These are phyloP conservation scores for Gila orcuttii DNA, from an alignment of 2,113 vertebrate genomes.

Conservation along the genomic window DNA sequence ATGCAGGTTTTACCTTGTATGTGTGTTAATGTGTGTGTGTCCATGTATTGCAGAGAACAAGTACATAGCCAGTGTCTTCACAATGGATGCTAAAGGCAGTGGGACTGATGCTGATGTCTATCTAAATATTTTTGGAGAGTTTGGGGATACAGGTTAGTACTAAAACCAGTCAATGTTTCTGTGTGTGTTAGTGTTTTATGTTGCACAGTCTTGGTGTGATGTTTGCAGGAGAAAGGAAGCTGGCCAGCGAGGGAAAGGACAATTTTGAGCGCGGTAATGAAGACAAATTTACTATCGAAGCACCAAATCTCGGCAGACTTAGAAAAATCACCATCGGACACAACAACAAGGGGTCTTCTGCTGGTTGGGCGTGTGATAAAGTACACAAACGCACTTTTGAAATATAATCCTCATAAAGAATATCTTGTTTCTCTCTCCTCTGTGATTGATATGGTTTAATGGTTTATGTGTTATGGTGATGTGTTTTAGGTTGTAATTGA, in stretches of 20 bases:
- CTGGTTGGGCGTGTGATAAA: constrained; percentile 96
- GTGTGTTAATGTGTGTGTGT: constrained; percentile 15
- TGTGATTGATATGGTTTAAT: neutral
- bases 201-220: neutral
- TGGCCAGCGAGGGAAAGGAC: constrained; percentile 90
- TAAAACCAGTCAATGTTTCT: neutral
- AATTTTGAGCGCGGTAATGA: constrained; percentile 95
- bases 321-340: constrained; percentile 94
- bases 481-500: constrained; percentile 85
- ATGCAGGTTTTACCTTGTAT: neutral
- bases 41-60: constrained; percentile 86
- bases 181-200: neutral
- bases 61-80: constrained; percentile 93
- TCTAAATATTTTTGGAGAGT: constrained; percentile 93
- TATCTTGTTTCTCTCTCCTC: neutral
- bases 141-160: constrained; percentile 91
- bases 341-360: constrained; percentile 92
- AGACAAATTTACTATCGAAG: constrained; percentile 92
- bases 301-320: constrained; percentile 88
- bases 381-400: constrained; percentile 62
- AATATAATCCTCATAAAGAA: neutral
- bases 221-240: constrained; percentile 83
- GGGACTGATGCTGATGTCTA: constrained; percentile 96
- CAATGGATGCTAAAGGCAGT: constrained; percentile 89
- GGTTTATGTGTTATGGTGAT: neutral